phyloP scores from a whole-genome alignment of 1,140 invertebrate species.

The Caenorhabditis inopinata region DNA sequence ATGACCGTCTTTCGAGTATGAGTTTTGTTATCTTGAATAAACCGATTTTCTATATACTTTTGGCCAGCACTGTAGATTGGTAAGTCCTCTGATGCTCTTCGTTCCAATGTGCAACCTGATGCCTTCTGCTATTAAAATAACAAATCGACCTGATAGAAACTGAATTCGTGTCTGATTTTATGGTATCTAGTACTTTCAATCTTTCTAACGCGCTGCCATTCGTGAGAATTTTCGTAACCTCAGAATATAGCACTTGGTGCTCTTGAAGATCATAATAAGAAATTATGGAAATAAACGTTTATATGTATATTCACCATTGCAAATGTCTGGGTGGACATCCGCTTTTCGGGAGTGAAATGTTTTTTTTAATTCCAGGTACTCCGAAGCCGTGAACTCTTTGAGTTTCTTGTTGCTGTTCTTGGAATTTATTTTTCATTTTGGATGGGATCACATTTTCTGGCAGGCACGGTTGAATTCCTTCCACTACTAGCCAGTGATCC shows the following conservation, averaged over 20 bases:
- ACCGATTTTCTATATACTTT: too few species aligned
- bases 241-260: not conserved
- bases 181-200: not conserved
- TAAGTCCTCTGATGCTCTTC: not conserved
- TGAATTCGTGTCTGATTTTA: not conserved
- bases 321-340: not conserved
- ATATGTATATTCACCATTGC: too few species aligned
- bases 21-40: too few species aligned
- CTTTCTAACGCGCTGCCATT: not conserved
- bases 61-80: too few species aligned
- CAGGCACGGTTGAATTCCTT: not conserved
- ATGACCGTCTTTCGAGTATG: too few species aligned
- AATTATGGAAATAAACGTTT: too few species aligned
- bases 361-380: not conserved
- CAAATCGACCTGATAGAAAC: not conserved
- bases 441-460: slow-evolving; percentile 13
- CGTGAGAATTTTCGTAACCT: not conserved
- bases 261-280: not conserved
- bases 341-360: not conserved
- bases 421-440: not conserved
- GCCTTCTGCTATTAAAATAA: slow-evolving; percentile 10
- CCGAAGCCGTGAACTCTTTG: not conserved
- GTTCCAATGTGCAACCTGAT: not conserved
- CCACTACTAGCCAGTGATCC: slow-evolving; percentile 18
- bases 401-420: slow-evolving; percentile 1